A percentile compares a stretch with the other conserved stretches of the same genome.
phyloP scores from a whole-genome alignment of 2,113 vertebrate species.

The Sorex araneus region DNA sequence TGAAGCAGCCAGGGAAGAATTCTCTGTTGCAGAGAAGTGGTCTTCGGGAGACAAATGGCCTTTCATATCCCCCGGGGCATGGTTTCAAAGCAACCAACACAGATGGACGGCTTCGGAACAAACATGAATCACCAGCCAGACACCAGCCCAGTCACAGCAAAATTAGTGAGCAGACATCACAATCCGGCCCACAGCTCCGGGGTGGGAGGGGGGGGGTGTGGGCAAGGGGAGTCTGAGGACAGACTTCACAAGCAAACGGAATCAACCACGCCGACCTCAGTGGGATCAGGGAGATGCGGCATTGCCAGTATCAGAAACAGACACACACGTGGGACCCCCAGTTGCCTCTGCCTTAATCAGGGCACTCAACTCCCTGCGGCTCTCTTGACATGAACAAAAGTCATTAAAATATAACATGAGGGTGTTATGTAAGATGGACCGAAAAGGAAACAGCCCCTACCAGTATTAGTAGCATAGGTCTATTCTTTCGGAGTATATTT shows the following conservation, averaged over 20 bases:
- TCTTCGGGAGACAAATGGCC: slow-evolving; percentile 73
- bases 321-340: slow-evolving; percentile 4
- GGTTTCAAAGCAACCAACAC: slow-evolving; percentile 67
- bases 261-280: background rate
- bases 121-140: slow-evolving; percentile 76
- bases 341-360: slow-evolving; percentile 25
- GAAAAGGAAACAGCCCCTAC: background rate
- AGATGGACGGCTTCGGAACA: slow-evolving; percentile 57
- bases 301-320: slow-evolving; percentile 1
- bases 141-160: slow-evolving; percentile 74
- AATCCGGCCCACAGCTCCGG: slow-evolving; percentile 69
- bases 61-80: slow-evolving; percentile 74
- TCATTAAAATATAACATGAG: background rate
- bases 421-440: background rate
- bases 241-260: slow-evolving; percentile 28
- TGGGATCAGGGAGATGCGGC: background rate
- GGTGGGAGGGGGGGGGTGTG: slow-evolving; percentile 2
- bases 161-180: slow-evolving; percentile 74
- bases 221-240: slow-evolving; percentile 2
- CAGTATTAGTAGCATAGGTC: background rate
- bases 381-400: slow-evolving; percentile 25
- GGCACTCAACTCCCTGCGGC: background rate
- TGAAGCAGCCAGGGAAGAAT: slow-evolving; percentile 50
- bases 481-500: slow-evolving; percentile 4
- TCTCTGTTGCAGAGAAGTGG: slow-evolving; percentile 57